Percentiles rank a stretch among this genome's conserved stretches.
These are phyloP conservation scores for Caloenas nicobarica DNA, from an alignment of 2,113 vertebrate species.

Conservation along the genomic window DNA sequence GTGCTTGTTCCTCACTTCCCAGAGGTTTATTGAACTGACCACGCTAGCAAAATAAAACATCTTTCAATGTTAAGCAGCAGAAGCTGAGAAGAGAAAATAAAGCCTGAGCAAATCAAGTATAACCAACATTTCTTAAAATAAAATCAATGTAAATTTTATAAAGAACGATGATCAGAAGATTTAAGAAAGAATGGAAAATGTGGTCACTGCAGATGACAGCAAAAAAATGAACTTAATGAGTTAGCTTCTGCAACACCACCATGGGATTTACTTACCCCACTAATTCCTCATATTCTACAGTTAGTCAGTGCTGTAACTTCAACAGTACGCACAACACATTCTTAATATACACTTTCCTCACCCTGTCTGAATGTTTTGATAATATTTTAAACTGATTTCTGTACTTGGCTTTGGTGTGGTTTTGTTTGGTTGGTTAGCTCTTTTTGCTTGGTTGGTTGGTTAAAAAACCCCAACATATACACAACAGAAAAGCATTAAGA, in stretches of 20 bases:
- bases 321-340: neutral
- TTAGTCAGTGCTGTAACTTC: neutral
- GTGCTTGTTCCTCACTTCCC: neutral
- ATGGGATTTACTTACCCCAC: neutral
- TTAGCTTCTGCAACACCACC: neutral
- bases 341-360: neutral
- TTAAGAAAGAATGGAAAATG: neutral
- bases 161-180: neutral
- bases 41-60: neutral
- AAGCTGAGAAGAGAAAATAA: neutral
- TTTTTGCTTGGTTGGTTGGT: no score
- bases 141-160: neutral
- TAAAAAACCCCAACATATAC: no score
- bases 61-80: neutral
- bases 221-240: neutral
- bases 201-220: neutral
- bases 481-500: neutral
- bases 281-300: neutral
- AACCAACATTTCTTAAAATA: neutral
- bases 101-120: neutral
- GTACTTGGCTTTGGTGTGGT: rapidly evolving
- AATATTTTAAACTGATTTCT: neutral
- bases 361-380: neutral
- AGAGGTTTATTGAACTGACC: neutral
- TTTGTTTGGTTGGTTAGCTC: neutral